Base-by-base conservation (phyloP, 2,113 vertebrate species). In the Mesoclemmys tuberculata region DNA sequence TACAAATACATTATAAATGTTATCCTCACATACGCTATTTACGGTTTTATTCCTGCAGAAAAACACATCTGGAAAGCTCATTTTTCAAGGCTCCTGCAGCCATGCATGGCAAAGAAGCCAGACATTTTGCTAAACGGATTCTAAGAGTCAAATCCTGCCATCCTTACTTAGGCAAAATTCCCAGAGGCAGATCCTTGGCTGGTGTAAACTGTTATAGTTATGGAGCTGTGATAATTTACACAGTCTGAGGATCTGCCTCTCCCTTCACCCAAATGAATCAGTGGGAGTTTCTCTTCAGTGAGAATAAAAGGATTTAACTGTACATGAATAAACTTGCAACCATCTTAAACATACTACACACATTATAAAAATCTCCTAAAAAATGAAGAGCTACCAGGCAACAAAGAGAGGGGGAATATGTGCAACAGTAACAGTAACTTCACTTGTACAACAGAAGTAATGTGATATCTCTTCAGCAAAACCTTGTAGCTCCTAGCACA, bases 21-120 rank as follows among this genome's bases (percentile, higher is more conserved):
- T 46, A 77, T 77, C 74, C 13, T 46, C 41, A 26, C 41, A 9
- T 46, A 77, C 26, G 29, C 74, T 77, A 26, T 75, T 14, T 46
- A 29, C 22, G 71, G 12, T 79, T 29, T 16, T 21, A 52, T 84
- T 80, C 13, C 41, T 90, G 80, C 10, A 82, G 41, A 94, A 94
- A 84, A 16, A 12, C 2, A 46, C 2, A 18, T 19, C 21, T 80
- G 11, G 35, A 89, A 88, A 85, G 6, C 3, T n/a, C 29, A 48
- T 82, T 86, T 94, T 84, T 78, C 44, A 92, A 91, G 56, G 29
- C 14, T 88, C 22, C 51, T 84, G 56, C 44, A 96, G 48, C 31
- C 55, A 10, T 31, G 87, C 8, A 6, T 16, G 2, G 5, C 38
- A 88, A 89, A 89, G 18, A 88, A 61, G 8, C 2, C 3, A 31